These are phyloP conservation scores for Tiliacea citrago DNA, from an alignment of 2,888 invertebrate species.

Conservation along the genomic window DNA sequence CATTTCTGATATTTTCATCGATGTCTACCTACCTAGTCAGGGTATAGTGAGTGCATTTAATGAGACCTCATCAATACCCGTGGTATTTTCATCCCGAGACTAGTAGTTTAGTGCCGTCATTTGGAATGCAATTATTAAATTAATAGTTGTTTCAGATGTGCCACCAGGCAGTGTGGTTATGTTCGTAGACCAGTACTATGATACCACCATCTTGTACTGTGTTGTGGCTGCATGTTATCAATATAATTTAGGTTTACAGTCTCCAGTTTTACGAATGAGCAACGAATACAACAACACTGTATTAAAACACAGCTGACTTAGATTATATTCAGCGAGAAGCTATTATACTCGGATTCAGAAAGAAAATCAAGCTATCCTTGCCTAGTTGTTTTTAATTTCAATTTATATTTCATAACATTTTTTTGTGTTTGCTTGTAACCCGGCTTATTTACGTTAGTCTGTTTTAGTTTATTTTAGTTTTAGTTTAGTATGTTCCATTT, in stretches of 20 bases:
- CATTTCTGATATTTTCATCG: not conserved
- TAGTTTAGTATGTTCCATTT: too few relatives aligned
- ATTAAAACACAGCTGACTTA: too few relatives aligned
- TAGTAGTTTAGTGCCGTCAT: not conserved
- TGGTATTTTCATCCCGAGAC: conserved; percentile 19
- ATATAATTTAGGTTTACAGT: not conserved
- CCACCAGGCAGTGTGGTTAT: not conserved
- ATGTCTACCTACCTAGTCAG: not conserved
- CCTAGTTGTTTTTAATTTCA: too few relatives aligned
- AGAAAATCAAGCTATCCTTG: too few relatives aligned
- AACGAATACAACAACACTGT: too few relatives aligned
- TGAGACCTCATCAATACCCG: conserved; percentile 7
- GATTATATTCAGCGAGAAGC: too few relatives aligned
- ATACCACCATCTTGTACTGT: not conserved
- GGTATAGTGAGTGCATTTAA: conserved; percentile 1
- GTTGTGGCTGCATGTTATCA: not conserved
- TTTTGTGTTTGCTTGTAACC: too few relatives aligned
- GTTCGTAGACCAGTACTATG: not conserved
- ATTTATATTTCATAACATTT: too few relatives aligned
- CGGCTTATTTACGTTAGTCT: too few relatives aligned
- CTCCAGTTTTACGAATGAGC: too few relatives aligned
- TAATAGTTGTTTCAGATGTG: conserved; percentile 1
- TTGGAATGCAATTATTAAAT: conserved; percentile 18
- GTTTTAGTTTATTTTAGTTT: too few relatives aligned
- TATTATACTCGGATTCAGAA: too few relatives aligned